Conservation (phyloP, 2,888 invertebrate genomes). For the Carcina quercana region DNA sequence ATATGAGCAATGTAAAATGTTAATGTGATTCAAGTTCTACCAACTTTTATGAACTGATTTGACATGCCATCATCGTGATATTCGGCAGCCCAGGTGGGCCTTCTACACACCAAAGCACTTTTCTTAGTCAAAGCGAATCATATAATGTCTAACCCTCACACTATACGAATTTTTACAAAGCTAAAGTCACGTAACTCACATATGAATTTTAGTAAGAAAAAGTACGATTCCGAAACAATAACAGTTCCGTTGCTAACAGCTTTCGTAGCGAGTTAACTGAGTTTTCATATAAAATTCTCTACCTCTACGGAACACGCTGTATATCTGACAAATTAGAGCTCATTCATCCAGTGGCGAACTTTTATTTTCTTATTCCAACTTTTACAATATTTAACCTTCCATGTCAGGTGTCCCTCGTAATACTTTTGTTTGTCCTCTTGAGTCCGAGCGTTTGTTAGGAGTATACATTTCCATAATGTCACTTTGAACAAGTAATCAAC, state of each 20-base stretch:
- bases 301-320: constrained; percentile 11
- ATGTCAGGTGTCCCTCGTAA: constrained; percentile 33
- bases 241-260: neutral
- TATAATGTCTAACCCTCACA: neutral
- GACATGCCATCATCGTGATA: no score
- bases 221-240: neutral
- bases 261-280: no score
- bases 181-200: neutral
- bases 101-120: no score
- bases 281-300: no score
- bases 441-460: constrained; percentile 21
- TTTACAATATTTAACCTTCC: constrained; percentile 48
- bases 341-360: constrained; percentile 28
- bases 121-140: no score
- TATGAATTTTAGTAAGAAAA: neutral
- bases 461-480: constrained; percentile 11
- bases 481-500: no score
- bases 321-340: constrained; percentile 29
- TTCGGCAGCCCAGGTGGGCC: no score
- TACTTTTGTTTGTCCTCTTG: constrained; percentile 33
- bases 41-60: no score
- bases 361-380: constrained; percentile 37
- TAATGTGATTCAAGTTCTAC: no score
- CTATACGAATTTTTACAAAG: neutral
- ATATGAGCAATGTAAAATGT: no score